phyloP scores from a whole-genome alignment of 2,888 invertebrate genomes.

The Hesperia comma region DNA sequence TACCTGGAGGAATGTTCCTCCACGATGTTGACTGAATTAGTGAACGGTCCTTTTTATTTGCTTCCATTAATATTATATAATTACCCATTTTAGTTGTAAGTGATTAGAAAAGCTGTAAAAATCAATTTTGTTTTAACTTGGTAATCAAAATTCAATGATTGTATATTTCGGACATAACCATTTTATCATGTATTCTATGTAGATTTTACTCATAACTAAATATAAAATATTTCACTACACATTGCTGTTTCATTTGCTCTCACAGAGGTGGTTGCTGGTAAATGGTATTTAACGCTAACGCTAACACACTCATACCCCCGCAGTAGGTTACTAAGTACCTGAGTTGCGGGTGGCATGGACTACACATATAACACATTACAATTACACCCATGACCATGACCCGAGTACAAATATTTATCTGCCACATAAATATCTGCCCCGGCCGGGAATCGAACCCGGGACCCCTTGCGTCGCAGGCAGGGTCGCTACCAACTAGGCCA shows the following conservation, averaged over 20 bases:
- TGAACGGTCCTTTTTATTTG: constrained; percentile 57
- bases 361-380: too few relatives aligned
- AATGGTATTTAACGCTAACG: too few relatives aligned
- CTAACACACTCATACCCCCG: too few relatives aligned
- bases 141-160: constrained; percentile 74
- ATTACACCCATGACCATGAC: too few relatives aligned
- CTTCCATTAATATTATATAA: constrained; percentile 70
- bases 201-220: constrained; percentile 63
- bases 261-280: too few relatives aligned
- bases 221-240: constrained; percentile 54
- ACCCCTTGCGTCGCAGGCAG: too few relatives aligned
- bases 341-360: too few relatives aligned
- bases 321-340: too few relatives aligned
- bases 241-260: constrained; percentile 20
- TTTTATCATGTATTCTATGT: constrained; percentile 73
- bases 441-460: too few relatives aligned
- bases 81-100: constrained; percentile 64
- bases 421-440: too few relatives aligned
- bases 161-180: constrained; percentile 76
- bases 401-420: too few relatives aligned
- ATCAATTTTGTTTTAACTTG: constrained; percentile 72
- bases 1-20: constrained; percentile 54
- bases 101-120: constrained; percentile 60
- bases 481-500: too few relatives aligned
- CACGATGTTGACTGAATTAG: constrained; percentile 54